Percentiles rank a stretch among this genome's conserved stretches.
phyloP scores from a whole-genome alignment of 2,888 invertebrate species.

The Amblyjoppa fuscipennis region DNA sequence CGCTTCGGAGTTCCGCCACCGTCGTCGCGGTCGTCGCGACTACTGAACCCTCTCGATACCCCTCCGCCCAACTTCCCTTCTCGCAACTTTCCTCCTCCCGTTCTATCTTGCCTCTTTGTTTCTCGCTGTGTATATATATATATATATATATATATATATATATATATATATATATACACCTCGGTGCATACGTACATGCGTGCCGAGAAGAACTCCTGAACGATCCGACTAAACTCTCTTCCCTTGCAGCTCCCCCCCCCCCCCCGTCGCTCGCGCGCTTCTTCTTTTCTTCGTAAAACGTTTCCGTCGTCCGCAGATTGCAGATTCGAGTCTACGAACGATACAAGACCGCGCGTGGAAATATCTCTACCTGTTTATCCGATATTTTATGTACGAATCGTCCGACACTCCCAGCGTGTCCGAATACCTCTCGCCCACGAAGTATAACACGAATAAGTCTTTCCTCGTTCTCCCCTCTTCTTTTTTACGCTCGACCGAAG shows the following conservation, averaged over 20 bases:
- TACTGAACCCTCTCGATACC: constrained; percentile 64
- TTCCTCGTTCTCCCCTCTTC: neutral
- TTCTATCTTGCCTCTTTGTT: constrained; percentile 42
- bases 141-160: too few relatives aligned
- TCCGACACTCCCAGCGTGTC: neutral
- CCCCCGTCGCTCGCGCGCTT: constrained; percentile 51
- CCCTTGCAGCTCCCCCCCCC: neutral
- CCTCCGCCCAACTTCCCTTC: constrained; percentile 41
- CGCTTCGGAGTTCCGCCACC: constrained; percentile 60
- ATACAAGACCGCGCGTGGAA: constrained; percentile 16
- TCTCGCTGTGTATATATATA: constrained; percentile 35
- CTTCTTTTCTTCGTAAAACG: constrained; percentile 64
- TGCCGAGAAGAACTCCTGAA: neutral
- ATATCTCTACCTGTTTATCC: constrained; percentile 16
- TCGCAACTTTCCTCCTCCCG: constrained; percentile 50
- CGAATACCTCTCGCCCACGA: constrained; percentile 1
- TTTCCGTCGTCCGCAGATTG: constrained; percentile 71
- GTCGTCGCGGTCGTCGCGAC: constrained; percentile 49
- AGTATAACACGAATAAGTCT: constrained; percentile 3
- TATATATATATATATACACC: neutral
- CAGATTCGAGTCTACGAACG: constrained; percentile 57
- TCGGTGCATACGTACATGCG: neutral
- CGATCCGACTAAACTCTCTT: constrained; percentile 20
- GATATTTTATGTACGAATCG: neutral
- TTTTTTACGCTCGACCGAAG: neutral